Evolutionary conservation across 2,888 invertebrate genomes (phyloP).

Genomic region (Actias luna): DNA sequence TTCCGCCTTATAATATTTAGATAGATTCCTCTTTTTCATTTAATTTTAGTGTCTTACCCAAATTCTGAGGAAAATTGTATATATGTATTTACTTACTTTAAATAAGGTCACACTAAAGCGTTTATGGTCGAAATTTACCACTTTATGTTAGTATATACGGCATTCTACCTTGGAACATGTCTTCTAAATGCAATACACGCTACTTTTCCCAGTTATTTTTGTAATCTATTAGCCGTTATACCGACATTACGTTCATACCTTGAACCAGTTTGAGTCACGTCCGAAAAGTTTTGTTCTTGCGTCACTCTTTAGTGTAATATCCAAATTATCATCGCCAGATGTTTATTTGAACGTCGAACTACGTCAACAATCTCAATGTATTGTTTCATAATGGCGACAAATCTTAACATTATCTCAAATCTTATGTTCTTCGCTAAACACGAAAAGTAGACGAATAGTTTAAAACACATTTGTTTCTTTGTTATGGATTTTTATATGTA

Average conservation of each 20-base stretch:
- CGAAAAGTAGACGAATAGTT: no score
- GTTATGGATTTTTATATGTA: no score
- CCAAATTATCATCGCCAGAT: neutral
- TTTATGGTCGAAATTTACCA: neutral
- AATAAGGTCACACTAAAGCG: neutral
- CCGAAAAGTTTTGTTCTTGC: constrained; percentile 10
- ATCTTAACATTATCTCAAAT: no score
- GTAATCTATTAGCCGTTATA: constrained; percentile 2
- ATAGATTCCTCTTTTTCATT: no score
- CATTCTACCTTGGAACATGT: neutral
- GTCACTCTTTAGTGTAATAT: constrained; percentile 2
- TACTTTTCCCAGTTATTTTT: neutral
- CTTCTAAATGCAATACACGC: constrained; percentile 1
- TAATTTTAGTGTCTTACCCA: no score
- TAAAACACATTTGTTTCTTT: no score
- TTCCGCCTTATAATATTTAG: no score
- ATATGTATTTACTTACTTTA: no score
- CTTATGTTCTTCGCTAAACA: no score
- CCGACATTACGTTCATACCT: constrained; percentile 11
- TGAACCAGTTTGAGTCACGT: constrained; percentile 18
- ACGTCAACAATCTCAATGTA: neutral
- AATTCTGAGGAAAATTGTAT: no score
- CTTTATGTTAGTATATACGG: neutral
- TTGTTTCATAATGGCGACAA: neutral
- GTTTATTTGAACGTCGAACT: neutral